phyloP scores from a whole-genome alignment of 2,797 vertebrate genomes.

The Sciurus carolinensis region DNA sequence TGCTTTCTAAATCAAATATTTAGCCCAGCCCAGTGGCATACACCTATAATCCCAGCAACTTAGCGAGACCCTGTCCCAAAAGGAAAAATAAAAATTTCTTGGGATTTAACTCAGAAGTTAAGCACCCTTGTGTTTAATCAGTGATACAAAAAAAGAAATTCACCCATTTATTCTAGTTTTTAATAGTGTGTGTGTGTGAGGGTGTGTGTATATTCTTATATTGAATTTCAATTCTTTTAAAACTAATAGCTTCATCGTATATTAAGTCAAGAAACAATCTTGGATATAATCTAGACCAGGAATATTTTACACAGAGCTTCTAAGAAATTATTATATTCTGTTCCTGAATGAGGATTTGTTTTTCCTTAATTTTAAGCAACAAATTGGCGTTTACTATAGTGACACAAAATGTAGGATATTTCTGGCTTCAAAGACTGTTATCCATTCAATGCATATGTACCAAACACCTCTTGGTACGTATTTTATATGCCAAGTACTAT shows the following conservation, averaged over 20 bases:
- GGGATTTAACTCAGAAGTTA: too few species aligned
- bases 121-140: too few species aligned
- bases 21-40: too few species aligned
- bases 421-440: neutral
- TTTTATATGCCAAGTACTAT: neutral
- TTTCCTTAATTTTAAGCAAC: conserved; percentile 53
- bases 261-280: conserved; percentile 24
- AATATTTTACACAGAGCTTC: conserved; percentile 14
- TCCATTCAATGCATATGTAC: neutral
- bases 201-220: neutral
- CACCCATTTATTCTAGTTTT: conserved; percentile 35
- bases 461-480: neutral
- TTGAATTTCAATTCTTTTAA: conserved; percentile 53
- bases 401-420: neutral
- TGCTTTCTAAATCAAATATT: conserved; percentile 53
- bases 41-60: too few species aligned
- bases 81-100: too few species aligned
- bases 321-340: conserved; percentile 39
- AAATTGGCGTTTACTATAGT: conserved; percentile 33
- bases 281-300: conserved; percentile 12
- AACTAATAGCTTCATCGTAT: conserved; percentile 20
- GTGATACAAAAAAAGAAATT: neutral
- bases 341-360: conserved; percentile 27
- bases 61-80: too few species aligned
- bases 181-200: neutral